Evolutionary conservation across 2,113 vertebrate species (phyloP).

Genomic region (Platysternon megacephalum): DNA sequence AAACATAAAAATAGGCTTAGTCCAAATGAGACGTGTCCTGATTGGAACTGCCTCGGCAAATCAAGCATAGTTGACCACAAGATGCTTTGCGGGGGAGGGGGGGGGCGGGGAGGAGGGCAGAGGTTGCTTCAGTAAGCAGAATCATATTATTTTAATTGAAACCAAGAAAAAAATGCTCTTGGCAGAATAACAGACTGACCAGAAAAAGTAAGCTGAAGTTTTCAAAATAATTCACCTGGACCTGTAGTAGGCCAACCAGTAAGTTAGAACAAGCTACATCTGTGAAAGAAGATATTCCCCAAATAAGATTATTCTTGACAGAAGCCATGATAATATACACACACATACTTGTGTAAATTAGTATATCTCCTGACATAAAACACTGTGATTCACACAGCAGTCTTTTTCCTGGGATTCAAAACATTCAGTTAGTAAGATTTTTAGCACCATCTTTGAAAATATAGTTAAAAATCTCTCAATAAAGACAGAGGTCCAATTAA

Average conservation of each 20-base stretch:
- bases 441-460: neutral
- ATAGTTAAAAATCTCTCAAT: neutral
- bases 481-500: neutral
- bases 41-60: constrained; percentile 29
- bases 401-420: neutral
- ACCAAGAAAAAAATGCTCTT: neutral
- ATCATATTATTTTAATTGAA: constrained; percentile 36
- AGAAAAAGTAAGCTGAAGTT: constrained; percentile 41
- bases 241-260: neutral
- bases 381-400: neutral
- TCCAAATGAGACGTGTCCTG: neutral
- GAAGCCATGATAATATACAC: constrained; percentile 37
- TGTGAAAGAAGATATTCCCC: constrained; percentile 33
- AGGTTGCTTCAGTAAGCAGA: constrained; percentile 12
- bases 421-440: neutral
- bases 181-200: constrained; percentile 29
- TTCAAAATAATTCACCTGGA: constrained; percentile 13
- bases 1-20: constrained; percentile 28
- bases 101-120: neutral
- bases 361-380: constrained; percentile 1
- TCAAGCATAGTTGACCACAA: constrained; percentile 16
- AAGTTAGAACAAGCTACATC: constrained; percentile 18
- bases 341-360: neutral
- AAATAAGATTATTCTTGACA: constrained; percentile 34
- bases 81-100: constrained; percentile 11